Base-by-base conservation (phyloP, 2,888 invertebrate genomes). In the Pachycephus smyrnensis region DNA sequence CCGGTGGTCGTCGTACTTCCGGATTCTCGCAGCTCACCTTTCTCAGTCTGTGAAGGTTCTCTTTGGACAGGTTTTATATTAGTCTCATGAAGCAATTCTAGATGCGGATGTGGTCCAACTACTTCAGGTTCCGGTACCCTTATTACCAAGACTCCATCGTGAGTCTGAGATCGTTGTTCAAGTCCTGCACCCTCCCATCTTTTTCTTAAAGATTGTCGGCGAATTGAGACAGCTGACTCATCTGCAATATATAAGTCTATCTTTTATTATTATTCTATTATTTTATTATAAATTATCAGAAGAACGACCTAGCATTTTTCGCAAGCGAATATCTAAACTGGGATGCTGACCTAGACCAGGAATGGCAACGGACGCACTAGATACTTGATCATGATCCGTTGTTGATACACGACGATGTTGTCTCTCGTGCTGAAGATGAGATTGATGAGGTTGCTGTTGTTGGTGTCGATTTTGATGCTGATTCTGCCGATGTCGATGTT, bases 41-140 rank as follows among this genome's bases (percentile, higher is more conserved):
- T 91, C 77, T 91, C 91, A 73, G 88, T 89, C 83, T 91, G 91
- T 68, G 90, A 90, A 4, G 89, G 85, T 76, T 90, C 91, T 12
- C 91, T 86, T 32, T 89, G 89, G 75, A 89, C 84, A 23, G 90
- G 86, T 73, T 89, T 90, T 75, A 90, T 90, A 69, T 88, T 88
- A 23, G 88, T 84, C 80, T 90, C 88, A 76, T 90, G 90, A 71
- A 89, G 86, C 77, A 89, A 84, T 81, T 90, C 90, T 76, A 89
- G 82, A 83, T 90, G 89, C 73, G 90, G 84, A 83, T 89, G 89
- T 32, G 88, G 82, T 73, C 87, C 88, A 77, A 89, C 88, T 77
- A 89, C 82, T 84, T 91, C 90, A 55, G 90, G 89, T 79, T 90
- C 90, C 69, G 90, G 91, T 40, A 91, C 90, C 82, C 90, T 87